Evolutionary conservation across 2,888 invertebrate genomes (phyloP), one percentile per base, ranked within the genome.

Genomic region (Lottia gigantea): DNA sequence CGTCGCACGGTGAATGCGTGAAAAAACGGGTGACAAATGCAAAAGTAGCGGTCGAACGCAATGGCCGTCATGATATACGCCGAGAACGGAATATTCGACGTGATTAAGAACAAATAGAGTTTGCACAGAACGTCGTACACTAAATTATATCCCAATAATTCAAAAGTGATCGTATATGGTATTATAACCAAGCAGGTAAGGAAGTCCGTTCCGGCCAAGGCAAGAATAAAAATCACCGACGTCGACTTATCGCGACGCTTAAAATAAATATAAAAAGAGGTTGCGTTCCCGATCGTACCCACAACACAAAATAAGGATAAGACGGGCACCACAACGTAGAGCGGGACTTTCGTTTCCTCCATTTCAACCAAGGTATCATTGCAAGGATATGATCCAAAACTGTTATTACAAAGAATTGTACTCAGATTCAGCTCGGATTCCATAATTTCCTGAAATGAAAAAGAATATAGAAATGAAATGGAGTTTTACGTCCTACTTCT

Each of bases 221-320:
- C 83, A 25, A 87, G 74, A 64, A 87, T 87, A 76, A 87, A 87
- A 46, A 87, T 80, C 7, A 85, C 86, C 7, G 86, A 86, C 6
- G 85, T 83, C 23, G 83, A 76, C 26, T 81, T 82, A 62, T 83
- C 83, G 25, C 82, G 78, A 16, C 83, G 83, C 66, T 78, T 74
- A 15, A 80, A 75, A 74, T 86, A 87, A 47, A 87, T 86, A 78
- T 86, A 86, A 62, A 87, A 77, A 6, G 87, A 87, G 11, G 87
- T 75, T 7, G 84, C 82, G 73, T 87, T 87, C 8, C 87, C 87
- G 26, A 84, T 76, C 6, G 83, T 81, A 12, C 87, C 87, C 15
- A 85, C 73, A 16, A 86, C 74, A 66, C 80, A 80, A 67, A 86
- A 82, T 46, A 84, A 63, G 45, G 77, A 75, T 16, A 86, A 75